Evolutionary conservation across 2,888 invertebrate species (phyloP).

Genomic region (Eugnorisma glareosa): DNA sequence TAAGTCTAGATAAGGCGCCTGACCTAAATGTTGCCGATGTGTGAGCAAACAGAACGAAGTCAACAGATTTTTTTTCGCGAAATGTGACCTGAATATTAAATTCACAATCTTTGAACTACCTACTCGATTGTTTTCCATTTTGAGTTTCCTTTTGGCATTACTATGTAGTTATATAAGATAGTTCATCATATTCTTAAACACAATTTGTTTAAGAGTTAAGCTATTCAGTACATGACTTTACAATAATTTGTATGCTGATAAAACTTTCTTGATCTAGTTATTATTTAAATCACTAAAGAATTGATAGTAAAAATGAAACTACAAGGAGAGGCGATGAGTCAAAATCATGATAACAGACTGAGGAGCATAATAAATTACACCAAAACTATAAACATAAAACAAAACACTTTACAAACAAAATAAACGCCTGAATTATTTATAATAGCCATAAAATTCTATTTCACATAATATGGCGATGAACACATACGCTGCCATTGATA

Average conservation of each 20-base stretch:
- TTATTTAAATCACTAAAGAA: neutral
- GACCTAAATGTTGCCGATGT: neutral
- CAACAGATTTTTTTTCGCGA: neutral
- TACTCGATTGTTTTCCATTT: no score
- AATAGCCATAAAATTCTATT: conserved; percentile 38
- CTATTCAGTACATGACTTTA: neutral
- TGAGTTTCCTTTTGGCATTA: neutral
- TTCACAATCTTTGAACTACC: neutral
- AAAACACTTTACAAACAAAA: conserved; percentile 1
- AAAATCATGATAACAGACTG: neutral
- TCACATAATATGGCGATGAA: conserved; percentile 35
- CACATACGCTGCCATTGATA: conserved; percentile 42
- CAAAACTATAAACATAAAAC: neutral
- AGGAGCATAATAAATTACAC: neutral
- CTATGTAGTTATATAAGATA: neutral
- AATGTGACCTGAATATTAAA: conserved; percentile 9
- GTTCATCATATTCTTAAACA: neutral
- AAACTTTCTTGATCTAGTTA: neutral
- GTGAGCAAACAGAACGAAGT: neutral
- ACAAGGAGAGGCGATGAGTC: neutral
- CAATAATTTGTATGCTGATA: neutral
- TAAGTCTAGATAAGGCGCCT: neutral
- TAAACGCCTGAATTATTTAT: conserved; percentile 50
- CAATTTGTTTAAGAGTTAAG: neutral
- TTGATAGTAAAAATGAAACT: neutral